Percentiles rank a stretch among this genome's conserved stretches.
Conservation (phyloP, 2,888 invertebrate species). For the Leptarthrus brevirostris region DNA sequence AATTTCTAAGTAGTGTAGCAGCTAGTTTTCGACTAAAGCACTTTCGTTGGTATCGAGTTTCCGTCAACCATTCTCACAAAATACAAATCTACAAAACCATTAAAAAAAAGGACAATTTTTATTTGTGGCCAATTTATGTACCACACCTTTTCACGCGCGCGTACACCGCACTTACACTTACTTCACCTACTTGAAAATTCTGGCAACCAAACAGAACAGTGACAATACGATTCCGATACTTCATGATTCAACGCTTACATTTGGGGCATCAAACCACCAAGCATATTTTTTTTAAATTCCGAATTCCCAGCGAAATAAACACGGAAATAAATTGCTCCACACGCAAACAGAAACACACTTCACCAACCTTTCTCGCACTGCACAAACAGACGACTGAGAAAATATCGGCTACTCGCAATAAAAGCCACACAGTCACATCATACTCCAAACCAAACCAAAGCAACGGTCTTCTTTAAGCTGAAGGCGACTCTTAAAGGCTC, state of each 20-base stretch:
- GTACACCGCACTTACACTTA: slow-evolving; percentile 10
- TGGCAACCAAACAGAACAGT: slow-evolving; percentile 13
- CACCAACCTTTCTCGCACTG: slow-evolving; percentile 2
- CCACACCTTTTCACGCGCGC: slow-evolving; percentile 43
- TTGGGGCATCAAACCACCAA: slow-evolving; percentile 11
- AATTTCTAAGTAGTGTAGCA: background rate
- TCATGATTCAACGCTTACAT: too few relatives aligned
- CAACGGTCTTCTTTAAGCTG: background rate
- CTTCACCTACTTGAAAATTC: background rate
- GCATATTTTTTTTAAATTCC: background rate
- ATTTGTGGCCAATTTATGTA: slow-evolving; percentile 22
- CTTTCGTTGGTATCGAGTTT: slow-evolving; percentile 10
- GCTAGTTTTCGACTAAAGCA: background rate
- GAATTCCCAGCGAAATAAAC: slow-evolving; percentile 4
- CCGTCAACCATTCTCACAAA: slow-evolving; percentile 23
- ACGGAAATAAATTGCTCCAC: slow-evolving; percentile 32
- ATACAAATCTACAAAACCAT: slow-evolving; percentile 14
- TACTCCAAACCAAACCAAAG: background rate
- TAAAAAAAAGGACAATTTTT: slow-evolving; percentile 39
- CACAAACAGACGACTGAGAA: slow-evolving; percentile 11
- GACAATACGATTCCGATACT: too few relatives aligned
- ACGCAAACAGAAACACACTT: slow-evolving; percentile 42
- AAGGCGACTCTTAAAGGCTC: background rate
- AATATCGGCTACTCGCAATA: slow-evolving; percentile 17
- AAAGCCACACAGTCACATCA: slow-evolving; percentile 17